Percentiles rank a stretch among this genome's conserved stretches.
Conservation (phyloP, 2,113 vertebrate genomes). For the Poeciliopsis prolifica region DNA sequence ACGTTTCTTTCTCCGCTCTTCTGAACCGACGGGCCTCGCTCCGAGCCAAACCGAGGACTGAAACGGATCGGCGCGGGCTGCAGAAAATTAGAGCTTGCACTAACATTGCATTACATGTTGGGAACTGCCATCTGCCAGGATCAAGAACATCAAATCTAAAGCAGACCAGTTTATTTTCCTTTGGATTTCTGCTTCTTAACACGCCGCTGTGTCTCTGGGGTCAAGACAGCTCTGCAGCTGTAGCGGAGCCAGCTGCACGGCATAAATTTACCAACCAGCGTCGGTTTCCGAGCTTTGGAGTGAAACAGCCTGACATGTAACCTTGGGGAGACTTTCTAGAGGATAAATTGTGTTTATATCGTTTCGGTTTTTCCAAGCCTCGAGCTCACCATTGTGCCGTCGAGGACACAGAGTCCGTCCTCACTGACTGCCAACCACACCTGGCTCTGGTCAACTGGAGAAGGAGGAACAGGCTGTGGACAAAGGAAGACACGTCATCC, state of each 20-base stretch:
- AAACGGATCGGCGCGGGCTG: slow-evolving; percentile 28
- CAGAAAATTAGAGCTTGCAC: slow-evolving; percentile 64
- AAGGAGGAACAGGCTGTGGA: slow-evolving; percentile 83
- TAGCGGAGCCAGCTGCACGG: slow-evolving; percentile 1
- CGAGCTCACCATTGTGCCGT: slow-evolving; percentile 85
- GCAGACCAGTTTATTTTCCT: slow-evolving; percentile 52
- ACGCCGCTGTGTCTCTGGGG: slow-evolving; percentile 22
- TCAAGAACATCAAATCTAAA: slow-evolving; percentile 36
- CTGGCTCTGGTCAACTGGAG: slow-evolving; percentile 77
- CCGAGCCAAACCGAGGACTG: slow-evolving; percentile 49
- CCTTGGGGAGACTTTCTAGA: background rate
- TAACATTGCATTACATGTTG: slow-evolving; percentile 55
- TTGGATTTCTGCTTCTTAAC: slow-evolving; percentile 51
- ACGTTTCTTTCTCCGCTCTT: slow-evolving; percentile 18
- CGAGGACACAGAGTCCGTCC: slow-evolving; percentile 87
- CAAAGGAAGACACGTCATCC: slow-evolving; percentile 10
- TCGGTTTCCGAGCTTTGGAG: slow-evolving; percentile 12
- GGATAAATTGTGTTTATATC: slow-evolving; percentile 1
- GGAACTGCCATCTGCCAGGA: slow-evolving; percentile 36
- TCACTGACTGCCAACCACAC: slow-evolving; percentile 90
- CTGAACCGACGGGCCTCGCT: slow-evolving; percentile 13
- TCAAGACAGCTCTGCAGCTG: slow-evolving; percentile 38
- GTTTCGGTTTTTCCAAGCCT: background rate
- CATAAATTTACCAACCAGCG: slow-evolving; percentile 20
- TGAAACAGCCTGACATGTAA: background rate